A percentile compares a stretch with the other conserved stretches of the same genome.
Conservation (phyloP, 1,140 invertebrate genomes). For the Drosophila lacertosa region DNA sequence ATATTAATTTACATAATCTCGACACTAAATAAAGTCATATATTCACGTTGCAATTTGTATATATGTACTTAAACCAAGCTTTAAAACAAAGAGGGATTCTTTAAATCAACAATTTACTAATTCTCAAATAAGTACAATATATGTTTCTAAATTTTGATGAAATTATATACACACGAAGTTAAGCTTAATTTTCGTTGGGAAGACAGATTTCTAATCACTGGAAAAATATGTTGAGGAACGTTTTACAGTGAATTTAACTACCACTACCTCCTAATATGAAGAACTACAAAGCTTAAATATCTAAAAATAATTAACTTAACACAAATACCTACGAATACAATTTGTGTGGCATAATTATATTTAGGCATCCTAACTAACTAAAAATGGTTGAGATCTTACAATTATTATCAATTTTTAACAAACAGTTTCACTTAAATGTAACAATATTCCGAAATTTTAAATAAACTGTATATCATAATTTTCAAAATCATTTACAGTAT, state of each 20-base stretch:
- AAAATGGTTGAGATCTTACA: constrained; percentile 72
- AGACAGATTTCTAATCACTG: constrained; percentile 70
- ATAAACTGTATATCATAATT: constrained; percentile 76
- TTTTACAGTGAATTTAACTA: constrained; percentile 6
- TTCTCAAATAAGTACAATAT: constrained; percentile 9
- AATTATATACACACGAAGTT: constrained; percentile 19
- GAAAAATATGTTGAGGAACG: constrained; percentile 36
- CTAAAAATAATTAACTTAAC: constrained; percentile 27
- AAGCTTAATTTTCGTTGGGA: constrained; percentile 41
- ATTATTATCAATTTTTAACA: constrained; percentile 10
- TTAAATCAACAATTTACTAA: too few relatives aligned
- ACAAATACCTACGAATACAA: constrained; percentile 18
- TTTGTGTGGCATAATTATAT: too few relatives aligned
- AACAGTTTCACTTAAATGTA: constrained; percentile 36
- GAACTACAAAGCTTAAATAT: neutral
- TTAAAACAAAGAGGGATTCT: too few relatives aligned
- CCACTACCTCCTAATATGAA: neutral
- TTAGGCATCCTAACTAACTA: constrained; percentile 22
- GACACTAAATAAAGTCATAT: too few relatives aligned
- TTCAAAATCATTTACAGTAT: constrained; percentile 72
- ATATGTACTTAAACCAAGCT: too few relatives aligned
- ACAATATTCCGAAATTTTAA: constrained; percentile 21
- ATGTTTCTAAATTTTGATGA: constrained; percentile 2
- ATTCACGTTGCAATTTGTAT: too few relatives aligned
- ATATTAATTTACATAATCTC: too few relatives aligned